These are phyloP conservation scores for Phasianus colchicus DNA, from an alignment of 2,113 vertebrate genomes.

Conservation along the genomic window DNA sequence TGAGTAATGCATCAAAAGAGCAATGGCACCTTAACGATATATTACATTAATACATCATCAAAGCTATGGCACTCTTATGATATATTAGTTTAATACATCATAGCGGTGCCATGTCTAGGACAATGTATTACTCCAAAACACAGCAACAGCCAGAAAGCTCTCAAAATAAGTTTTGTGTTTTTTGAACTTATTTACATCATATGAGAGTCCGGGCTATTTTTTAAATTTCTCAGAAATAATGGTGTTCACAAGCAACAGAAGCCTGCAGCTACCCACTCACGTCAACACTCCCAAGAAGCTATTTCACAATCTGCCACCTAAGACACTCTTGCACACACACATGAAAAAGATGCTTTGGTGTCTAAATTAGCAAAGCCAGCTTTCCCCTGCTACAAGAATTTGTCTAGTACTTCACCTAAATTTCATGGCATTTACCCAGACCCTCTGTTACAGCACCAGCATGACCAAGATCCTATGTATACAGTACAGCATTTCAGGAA, in stretches of 20 bases:
- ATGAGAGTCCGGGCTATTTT: not conserved
- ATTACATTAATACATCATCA: constrained; percentile 79
- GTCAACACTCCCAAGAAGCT: not conserved
- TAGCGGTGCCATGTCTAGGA: constrained; percentile 21
- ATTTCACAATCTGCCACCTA: not conserved
- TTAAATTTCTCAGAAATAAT: constrained; percentile 39
- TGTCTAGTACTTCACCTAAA: not conserved
- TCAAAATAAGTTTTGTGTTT: constrained; percentile 62
- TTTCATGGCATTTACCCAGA: not conserved
- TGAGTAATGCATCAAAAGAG: constrained; percentile 70
- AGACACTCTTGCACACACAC: not conserved
- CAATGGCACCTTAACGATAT: constrained; percentile 73
- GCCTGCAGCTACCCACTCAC: not conserved
- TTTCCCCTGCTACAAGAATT: not conserved
- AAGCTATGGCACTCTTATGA: constrained; percentile 69
- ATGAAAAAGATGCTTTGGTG: not conserved
- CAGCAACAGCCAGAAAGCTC: constrained; percentile 71
- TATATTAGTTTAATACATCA: constrained; percentile 74
- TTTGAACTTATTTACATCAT: constrained; percentile 50
- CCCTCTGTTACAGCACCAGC: not conserved
- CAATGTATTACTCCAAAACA: constrained; percentile 73
- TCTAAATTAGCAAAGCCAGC: not conserved
- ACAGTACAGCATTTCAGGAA: not conserved
- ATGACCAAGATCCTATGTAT: not conserved
- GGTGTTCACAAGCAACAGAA: not conserved